Evolutionary conservation across 2,888 invertebrate species (phyloP), one percentile per base, ranked within the genome.

Genomic region (Gastracanthus pulcherrimus): DNA sequence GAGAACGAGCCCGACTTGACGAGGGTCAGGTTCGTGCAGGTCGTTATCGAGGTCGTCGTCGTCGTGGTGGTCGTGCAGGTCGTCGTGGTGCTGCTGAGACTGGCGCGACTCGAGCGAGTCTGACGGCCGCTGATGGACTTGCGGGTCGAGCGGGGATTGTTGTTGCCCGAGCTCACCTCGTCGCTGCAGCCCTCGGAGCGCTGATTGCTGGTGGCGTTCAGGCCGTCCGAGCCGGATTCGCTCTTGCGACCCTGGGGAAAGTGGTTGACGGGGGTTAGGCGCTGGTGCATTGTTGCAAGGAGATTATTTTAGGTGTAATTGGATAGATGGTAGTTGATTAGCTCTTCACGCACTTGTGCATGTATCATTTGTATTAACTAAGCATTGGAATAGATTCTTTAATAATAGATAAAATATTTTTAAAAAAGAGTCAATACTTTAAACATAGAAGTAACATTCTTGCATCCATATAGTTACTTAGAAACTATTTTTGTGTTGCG

Each of bases 1-100:
- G 95, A 95, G 92, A 96, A 95, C 7, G 96, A 95, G 58, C 95
- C 94, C 0, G 96, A 96, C 92, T 96, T 96, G 23, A 96, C 94
- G 70, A 96, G 90, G 7, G 41, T 36, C 48, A 45, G 1, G n/a
- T 26, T 29, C 16, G 7, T n/a, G n/a, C n/a, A n/a, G n/a, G n/a
- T 23, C 9, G 72, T 26, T 1, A 16, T 34, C n/a, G 26, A 23
- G 13, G 38, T 60, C 41, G 38, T n/a, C 31, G 38, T 23, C 23
- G 23, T 29, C 26, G 45, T 26, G 29, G 41, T 60, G 3, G 29
- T 31, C 64, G n/a, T n/a, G n/a, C n/a, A n/a, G n/a, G n/a, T 89
- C 51, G 93, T 92, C 82, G 88, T 89, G 82, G 87, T 19, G 38
- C 34, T 19, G 11, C 23, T 62, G 19, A 41, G 23, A 19, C 23